These are phyloP conservation scores for Myopa testacea DNA, from an alignment of 2,888 invertebrate species.

Conservation along the genomic window DNA sequence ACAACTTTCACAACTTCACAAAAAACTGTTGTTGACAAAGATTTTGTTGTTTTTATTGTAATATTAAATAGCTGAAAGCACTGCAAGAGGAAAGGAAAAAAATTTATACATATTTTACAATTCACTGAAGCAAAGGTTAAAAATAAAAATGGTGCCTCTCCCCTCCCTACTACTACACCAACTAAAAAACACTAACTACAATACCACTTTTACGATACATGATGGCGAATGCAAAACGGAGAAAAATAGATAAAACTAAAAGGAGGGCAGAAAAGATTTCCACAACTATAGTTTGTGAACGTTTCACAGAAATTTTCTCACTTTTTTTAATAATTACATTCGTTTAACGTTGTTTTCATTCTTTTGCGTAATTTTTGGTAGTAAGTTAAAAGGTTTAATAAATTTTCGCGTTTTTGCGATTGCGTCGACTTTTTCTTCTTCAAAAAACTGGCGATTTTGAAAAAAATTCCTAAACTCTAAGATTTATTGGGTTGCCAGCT, in stretches of 20 bases:
- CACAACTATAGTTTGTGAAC: slow-evolving; percentile 11
- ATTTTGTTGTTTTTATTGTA: slow-evolving; percentile 43
- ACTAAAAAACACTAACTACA: slow-evolving; percentile 10
- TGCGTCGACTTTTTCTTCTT: too few species aligned
- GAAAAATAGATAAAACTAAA: slow-evolving; percentile 13
- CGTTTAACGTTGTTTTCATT: slow-evolving; percentile 20
- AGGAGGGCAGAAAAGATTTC: slow-evolving; percentile 26
- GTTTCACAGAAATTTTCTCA: not conserved
- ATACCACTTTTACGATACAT: not conserved
- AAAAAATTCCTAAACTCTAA: slow-evolving; percentile 20
- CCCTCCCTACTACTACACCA: slow-evolving; percentile 15
- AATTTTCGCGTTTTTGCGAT: slow-evolving; percentile 15
- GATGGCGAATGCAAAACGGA: slow-evolving; percentile 30
- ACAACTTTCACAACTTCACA: slow-evolving; percentile 37
- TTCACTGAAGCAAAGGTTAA: slow-evolving; percentile 25
- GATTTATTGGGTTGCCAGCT: too few species aligned
- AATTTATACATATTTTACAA: slow-evolving; percentile 27
- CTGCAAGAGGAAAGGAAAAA: slow-evolving; percentile 44
- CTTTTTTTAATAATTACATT: slow-evolving; percentile 28
- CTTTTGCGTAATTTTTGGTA: slow-evolving; percentile 26
- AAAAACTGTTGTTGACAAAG: slow-evolving; percentile 30
- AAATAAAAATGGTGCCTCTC: slow-evolving; percentile 46
- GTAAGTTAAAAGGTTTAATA: slow-evolving; percentile 13
- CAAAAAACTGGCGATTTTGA: slow-evolving; percentile 39
- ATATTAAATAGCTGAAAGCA: slow-evolving; percentile 49